These are phyloP conservation scores for Agrotis ipsilon DNA, from an alignment of 2,888 invertebrate species.

Conservation along the genomic window DNA sequence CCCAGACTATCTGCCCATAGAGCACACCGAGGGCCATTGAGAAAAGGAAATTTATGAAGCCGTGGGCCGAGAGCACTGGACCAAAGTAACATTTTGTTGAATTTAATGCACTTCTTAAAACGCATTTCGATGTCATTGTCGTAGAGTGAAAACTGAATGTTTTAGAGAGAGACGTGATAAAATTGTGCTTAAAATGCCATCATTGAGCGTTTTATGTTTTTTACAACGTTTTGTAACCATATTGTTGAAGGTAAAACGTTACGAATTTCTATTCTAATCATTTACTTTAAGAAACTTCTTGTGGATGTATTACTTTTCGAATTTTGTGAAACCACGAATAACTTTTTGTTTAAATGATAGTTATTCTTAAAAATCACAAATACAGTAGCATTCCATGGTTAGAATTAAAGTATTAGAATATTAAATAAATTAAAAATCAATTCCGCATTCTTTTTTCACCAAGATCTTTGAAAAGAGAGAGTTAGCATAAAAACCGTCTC, in stretches of 20 bases:
- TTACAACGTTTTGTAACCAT: background rate
- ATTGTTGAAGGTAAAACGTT: conserved; percentile 1
- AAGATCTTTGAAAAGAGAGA: conserved; percentile 37
- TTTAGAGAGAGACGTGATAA: conserved; percentile 21
- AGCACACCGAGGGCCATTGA: conserved; percentile 38
- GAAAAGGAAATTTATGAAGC: conserved; percentile 55
- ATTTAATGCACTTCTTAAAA: conserved; percentile 42
- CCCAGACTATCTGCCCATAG: conserved; percentile 28
- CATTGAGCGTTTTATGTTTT: background rate
- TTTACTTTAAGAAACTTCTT: too few species aligned
- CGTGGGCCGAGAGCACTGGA: conserved; percentile 55
- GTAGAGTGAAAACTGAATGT: conserved; percentile 26
- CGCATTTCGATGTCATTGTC: conserved; percentile 36
- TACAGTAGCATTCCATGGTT: too few species aligned
- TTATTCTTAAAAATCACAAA: too few species aligned
- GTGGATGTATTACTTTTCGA: too few species aligned
- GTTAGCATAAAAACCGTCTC: conserved; percentile 18
- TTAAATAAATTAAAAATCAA: conserved; percentile 14
- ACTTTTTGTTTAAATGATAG: too few species aligned
- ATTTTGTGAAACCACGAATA: too few species aligned
- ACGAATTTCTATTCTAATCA: background rate
- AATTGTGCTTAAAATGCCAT: background rate
- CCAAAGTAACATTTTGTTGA: conserved; percentile 35
- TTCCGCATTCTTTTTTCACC: conserved; percentile 14
- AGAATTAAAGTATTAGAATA: background rate